Conservation (phyloP, 2,888 invertebrate species). For the Papilio elwesi region DNA sequence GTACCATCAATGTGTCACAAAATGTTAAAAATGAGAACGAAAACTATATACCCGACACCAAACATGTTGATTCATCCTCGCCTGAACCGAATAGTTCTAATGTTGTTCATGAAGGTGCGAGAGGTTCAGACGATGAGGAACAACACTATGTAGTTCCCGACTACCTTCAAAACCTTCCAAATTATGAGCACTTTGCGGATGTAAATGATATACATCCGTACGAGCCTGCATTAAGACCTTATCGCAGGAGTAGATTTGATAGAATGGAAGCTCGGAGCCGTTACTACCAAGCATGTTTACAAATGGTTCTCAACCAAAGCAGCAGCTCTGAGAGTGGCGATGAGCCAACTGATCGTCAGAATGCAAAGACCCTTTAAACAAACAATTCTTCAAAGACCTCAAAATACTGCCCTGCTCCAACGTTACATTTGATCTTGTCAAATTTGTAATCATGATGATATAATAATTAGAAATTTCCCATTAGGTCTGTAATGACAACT, state of each 20-base stretch:
- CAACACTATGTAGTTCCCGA: too few species aligned
- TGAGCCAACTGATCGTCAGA: not conserved
- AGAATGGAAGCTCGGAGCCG: not conserved
- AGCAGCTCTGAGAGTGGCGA: constrained; percentile 15
- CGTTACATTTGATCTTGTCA: not conserved
- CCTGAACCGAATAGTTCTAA: not conserved
- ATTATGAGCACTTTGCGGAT: not conserved
- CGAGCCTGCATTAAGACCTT: not conserved
- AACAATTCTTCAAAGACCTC: not conserved
- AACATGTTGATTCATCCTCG: not conserved
- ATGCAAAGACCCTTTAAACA: constrained; percentile 16
- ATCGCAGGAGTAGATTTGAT: not conserved
- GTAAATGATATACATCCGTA: not conserved
- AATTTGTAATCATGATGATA: not conserved
- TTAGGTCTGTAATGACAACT: not conserved
- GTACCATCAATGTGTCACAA: not conserved
- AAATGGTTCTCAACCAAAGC: not conserved
- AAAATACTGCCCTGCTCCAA: not conserved
- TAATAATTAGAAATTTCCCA: not conserved
- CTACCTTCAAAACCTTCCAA: not conserved
- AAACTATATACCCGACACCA: not conserved
- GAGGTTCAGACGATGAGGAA: not conserved
- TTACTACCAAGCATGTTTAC: not conserved
- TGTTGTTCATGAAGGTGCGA: not conserved
- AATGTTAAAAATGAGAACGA: not conserved